These are phyloP conservation scores for Nematostella vectensis DNA, from an alignment of 92 coral and sea anemone species.

Conservation along the genomic window DNA sequence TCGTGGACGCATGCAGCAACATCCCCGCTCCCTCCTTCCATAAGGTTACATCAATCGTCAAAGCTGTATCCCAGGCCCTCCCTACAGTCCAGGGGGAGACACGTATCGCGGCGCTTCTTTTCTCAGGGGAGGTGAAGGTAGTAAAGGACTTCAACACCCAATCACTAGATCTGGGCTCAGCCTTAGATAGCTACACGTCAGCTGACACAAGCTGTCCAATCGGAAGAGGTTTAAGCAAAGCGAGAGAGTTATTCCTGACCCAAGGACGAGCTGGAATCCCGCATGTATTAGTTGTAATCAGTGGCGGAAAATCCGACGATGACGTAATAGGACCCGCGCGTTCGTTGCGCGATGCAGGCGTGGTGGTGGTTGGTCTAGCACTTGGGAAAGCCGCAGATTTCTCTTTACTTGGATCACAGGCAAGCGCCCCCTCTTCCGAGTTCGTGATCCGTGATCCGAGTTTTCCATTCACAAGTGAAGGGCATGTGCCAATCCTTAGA, in stretches of 20 bases:
- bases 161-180: slow-evolving; percentile 3
- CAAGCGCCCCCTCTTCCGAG: slow-evolving; percentile 48
- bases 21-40: slow-evolving; percentile 37
- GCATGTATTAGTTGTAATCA: slow-evolving; percentile 43
- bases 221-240: slow-evolving; percentile 11
- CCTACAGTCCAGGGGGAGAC: slow-evolving; percentile 31
- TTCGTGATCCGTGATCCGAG: slow-evolving; percentile 48
- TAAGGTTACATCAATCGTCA: slow-evolving; percentile 34
- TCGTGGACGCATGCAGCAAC: slow-evolving; percentile 53
- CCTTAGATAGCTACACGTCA: slow-evolving; percentile 4
- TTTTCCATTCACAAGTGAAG: slow-evolving; percentile 33
- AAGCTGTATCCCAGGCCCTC: slow-evolving; percentile 30
- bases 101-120: slow-evolving; percentile 39
- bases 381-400: slow-evolving; percentile 39
- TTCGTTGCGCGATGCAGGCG: slow-evolving; percentile 38
- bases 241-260: slow-evolving; percentile 10
- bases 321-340: slow-evolving; percentile 46
- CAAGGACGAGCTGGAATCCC: slow-evolving; percentile 50
- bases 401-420: slow-evolving; percentile 20
- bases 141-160: slow-evolving; percentile 30
- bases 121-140: slow-evolving; percentile 44
- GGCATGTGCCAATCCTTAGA: slow-evolving; percentile 29
- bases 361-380: slow-evolving; percentile 58
- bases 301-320: slow-evolving; percentile 71
- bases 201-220: slow-evolving; percentile 18